Conservation (phyloP, 2,113 vertebrate species). For the Aramus guarauna region DNA sequence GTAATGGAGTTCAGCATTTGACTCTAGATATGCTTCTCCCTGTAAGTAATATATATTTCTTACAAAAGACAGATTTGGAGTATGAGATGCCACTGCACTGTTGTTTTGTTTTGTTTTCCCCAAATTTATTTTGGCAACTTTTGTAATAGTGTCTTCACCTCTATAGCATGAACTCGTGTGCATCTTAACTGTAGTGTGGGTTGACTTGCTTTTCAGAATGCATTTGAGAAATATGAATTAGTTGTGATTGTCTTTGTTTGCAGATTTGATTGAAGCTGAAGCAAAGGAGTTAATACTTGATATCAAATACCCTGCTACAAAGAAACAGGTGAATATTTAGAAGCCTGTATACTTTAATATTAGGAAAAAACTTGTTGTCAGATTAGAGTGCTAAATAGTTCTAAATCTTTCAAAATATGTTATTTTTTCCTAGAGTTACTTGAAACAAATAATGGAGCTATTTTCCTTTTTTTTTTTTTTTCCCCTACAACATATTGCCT, state of each 20-base stretch:
- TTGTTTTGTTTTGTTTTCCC: neutral
- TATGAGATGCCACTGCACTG: neutral
- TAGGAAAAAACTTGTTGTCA: neutral
- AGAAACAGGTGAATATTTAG: conserved; percentile 84
- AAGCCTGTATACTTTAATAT: neutral
- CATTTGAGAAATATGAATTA: neutral
- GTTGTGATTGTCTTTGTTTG: conserved; percentile 16
- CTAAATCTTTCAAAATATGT: neutral
- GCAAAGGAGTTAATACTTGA: conserved; percentile 87
- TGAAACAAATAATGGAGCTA: neutral
- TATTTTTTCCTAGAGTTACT: neutral
- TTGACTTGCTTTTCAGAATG: neutral
- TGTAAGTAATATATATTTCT: neutral
- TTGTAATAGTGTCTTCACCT: neutral
- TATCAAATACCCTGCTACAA: conserved; percentile 94
- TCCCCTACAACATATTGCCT: neutral
- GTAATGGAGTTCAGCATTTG: neutral
- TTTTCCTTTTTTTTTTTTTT: neutral
- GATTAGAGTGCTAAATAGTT: neutral
- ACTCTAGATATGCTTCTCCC: neutral
- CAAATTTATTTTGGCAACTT: neutral
- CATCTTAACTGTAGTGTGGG: neutral
- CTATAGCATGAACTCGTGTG: accelerated
- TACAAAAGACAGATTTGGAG: neutral
- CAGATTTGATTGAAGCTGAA: conserved; percentile 88